These are phyloP conservation scores for Pinna nobilis DNA, from an alignment of 1,140 invertebrate genomes.

Conservation along the genomic window DNA sequence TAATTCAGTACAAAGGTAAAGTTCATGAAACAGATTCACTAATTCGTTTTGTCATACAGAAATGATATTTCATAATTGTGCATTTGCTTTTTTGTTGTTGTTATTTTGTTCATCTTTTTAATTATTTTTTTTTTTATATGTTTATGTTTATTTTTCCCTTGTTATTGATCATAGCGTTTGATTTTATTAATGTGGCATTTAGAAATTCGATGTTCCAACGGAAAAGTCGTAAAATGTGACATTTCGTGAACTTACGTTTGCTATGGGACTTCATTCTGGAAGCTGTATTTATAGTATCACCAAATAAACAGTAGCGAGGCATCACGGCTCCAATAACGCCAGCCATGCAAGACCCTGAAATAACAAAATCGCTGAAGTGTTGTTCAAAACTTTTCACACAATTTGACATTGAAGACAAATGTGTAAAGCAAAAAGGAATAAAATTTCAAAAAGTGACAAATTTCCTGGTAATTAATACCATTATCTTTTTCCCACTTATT, in stretches of 20 bases:
- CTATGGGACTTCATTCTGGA: constrained; percentile 58
- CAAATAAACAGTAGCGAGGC: constrained; percentile 65
- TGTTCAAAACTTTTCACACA: neutral
- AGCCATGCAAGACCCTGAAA: constrained; percentile 65
- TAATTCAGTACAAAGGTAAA: neutral
- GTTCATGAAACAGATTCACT: neutral
- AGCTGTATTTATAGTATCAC: constrained; percentile 59
- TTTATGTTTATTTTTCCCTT: neutral
- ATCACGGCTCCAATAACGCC: constrained; percentile 65
- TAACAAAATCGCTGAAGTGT: neutral
- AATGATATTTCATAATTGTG: no score
- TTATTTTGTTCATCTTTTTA: neutral
- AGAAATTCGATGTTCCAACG: no score
- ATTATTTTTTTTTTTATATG: neutral
- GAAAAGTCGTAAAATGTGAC: no score
- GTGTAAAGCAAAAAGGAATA: neutral
- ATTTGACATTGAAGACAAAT: neutral
- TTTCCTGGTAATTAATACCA: neutral
- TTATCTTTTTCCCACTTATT: neutral
- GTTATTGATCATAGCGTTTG: neutral
- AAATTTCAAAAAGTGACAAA: neutral
- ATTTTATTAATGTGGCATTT: no score
- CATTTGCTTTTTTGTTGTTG: neutral
- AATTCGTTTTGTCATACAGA: no score
- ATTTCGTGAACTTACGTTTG: constrained; percentile 37